These are phyloP conservation scores for Helicoverpa assulta DNA, from an alignment of 2,888 invertebrate genomes.

Conservation along the genomic window DNA sequence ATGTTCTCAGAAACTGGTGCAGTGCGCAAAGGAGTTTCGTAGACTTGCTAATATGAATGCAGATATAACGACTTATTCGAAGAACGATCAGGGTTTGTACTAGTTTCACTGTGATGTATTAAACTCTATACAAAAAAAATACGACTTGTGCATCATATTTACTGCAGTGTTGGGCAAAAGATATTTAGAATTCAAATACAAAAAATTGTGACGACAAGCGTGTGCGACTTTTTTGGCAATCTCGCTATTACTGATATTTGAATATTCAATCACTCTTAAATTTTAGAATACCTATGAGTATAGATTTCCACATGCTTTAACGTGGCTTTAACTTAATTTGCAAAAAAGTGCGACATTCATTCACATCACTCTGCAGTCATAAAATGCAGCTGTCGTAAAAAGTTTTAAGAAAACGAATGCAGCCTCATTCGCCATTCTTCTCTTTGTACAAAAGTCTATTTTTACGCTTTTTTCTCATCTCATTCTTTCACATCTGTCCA, in stretches of 20 bases:
- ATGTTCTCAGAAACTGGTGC: not conserved
- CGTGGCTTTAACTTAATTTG: no score
- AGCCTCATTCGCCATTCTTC: slow-evolving; percentile 21
- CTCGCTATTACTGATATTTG: no score
- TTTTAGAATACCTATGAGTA: no score
- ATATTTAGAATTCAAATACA: no score
- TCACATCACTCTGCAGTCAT: slow-evolving; percentile 20
- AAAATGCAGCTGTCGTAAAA: slow-evolving; percentile 35
- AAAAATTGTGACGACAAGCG: no score
- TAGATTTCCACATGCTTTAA: no score
- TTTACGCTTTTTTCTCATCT: not conserved
- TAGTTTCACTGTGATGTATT: no score
- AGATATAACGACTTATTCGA: not conserved
- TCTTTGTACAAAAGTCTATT: slow-evolving; percentile 6
- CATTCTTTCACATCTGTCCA: not conserved
- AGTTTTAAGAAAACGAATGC: slow-evolving; percentile 37
- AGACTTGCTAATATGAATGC: not conserved
- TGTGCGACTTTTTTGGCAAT: no score
- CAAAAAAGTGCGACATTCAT: slow-evolving; percentile 6
- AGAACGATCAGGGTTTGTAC: not conserved
- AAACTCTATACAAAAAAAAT: no score
- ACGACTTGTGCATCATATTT: no score
- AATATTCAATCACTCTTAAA: no score
- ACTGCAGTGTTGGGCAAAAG: no score
- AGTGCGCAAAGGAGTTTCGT: not conserved